Conservation (phyloP, 2,888 invertebrate genomes). For the Ptychoptera albimana region DNA sequence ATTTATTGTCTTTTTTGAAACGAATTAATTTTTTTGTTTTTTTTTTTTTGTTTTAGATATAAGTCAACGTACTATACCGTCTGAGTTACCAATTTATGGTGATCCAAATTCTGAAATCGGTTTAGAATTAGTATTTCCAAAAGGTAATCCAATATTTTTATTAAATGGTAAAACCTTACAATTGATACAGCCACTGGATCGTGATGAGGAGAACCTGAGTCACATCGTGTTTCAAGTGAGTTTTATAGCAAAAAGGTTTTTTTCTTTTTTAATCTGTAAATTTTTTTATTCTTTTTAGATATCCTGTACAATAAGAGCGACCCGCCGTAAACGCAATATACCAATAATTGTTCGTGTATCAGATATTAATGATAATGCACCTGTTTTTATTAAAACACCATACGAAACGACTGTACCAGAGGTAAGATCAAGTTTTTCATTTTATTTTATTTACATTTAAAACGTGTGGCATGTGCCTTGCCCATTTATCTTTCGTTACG, state of each 20-base stretch:
- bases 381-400: conserved; percentile 66
- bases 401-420: conserved; percentile 74
- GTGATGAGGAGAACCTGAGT: conserved; percentile 71
- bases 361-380: conserved; percentile 81
- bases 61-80: conserved; percentile 67
- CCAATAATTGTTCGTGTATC: conserved; percentile 81
- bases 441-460: not conserved
- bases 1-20: not conserved
- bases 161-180: conserved; percentile 69
- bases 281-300: conserved; percentile 39
- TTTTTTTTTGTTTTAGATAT: conserved; percentile 42
- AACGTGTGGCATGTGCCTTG: too few species aligned
- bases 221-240: conserved; percentile 78
- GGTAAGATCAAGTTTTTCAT: conserved; percentile 37
- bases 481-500: too few species aligned
- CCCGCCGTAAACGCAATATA: conserved; percentile 66
- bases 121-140: conserved; percentile 63
- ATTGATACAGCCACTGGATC: conserved; percentile 63
- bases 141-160: conserved; percentile 60
- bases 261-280: not conserved
- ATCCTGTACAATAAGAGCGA: conserved; percentile 64
- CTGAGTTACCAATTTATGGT: conserved; percentile 68
- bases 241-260: not conserved
- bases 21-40: not conserved
- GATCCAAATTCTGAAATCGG: conserved; percentile 64